Evolutionary conservation across 2,888 invertebrate species (phyloP).

Genomic region (Harmothoe impar): DNA sequence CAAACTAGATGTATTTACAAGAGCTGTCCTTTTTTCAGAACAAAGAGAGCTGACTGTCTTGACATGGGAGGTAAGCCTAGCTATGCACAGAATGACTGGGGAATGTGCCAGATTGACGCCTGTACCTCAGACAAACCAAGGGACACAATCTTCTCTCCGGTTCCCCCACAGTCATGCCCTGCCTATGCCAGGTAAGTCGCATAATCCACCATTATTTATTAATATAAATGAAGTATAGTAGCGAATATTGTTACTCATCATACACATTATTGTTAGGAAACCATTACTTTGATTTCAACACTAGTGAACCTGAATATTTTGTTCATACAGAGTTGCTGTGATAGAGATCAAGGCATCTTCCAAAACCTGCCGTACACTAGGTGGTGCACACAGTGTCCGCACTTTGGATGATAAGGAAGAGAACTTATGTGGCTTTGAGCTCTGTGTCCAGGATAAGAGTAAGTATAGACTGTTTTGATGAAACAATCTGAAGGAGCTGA

Average conservation of each 20-base stretch:
- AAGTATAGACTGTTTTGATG: not conserved
- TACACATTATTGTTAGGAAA: no score
- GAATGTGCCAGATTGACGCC: constrained; percentile 36
- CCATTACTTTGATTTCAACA: no score
- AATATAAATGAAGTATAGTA: no score
- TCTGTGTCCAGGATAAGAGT: constrained; percentile 37
- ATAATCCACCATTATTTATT: no score
- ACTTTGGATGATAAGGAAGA: not conserved
- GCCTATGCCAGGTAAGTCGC: not conserved
- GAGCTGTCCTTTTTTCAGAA: not conserved
- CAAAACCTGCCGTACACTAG: not conserved
- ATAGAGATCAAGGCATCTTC: not conserved
- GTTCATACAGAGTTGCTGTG: not conserved
- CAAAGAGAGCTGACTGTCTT: constrained; percentile 53
- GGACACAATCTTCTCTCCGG: constrained; percentile 9
- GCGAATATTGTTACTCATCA: no score
- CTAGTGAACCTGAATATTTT: not conserved
- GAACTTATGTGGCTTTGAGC: not conserved
- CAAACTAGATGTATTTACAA: no score
- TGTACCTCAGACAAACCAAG: constrained; percentile 24
- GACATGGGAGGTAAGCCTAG: constrained; percentile 45
- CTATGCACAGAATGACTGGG: not conserved
- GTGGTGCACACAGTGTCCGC: not conserved
- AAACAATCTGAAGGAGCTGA: no score
- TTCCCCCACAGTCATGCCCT: not conserved